Conservation (phyloP, 1,140 invertebrate species). For the Protaetia brevitarsis region DNA sequence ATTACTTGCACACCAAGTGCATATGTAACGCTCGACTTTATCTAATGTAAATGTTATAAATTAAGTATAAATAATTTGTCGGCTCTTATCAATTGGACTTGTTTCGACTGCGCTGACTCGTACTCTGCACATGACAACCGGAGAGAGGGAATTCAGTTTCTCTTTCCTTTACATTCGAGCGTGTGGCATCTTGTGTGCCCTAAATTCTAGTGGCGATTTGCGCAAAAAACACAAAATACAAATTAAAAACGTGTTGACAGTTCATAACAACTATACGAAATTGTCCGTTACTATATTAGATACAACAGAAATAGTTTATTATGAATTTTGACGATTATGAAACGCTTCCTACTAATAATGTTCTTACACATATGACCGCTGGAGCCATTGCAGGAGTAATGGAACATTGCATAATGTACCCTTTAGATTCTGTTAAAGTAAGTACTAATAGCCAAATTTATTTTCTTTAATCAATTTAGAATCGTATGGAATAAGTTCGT, state of each 20-base stretch:
- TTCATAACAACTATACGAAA: slow-evolving; percentile 3
- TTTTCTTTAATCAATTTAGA: background rate
- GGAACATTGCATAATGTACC: slow-evolving; percentile 99
- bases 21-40: background rate
- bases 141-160: slow-evolving; percentile 21
- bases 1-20: background rate
- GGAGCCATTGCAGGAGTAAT: slow-evolving; percentile 95
- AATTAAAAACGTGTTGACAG: slow-evolving; percentile 26
- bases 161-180: slow-evolving; percentile 16
- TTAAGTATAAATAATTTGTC: slow-evolving; percentile 6
- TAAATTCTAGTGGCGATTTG: slow-evolving; percentile 30
- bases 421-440: slow-evolving; percentile 95
- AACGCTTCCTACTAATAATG: slow-evolving; percentile 74
- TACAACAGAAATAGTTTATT: slow-evolving; percentile 35
- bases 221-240: slow-evolving; percentile 24
- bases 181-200: slow-evolving; percentile 26
- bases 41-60: slow-evolving; percentile 19
- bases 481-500: background rate
- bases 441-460: slow-evolving; percentile 34
- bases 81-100: background rate
- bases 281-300: background rate
- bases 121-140: background rate
- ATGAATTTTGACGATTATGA: slow-evolving; percentile 94
- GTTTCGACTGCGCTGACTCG: slow-evolving; percentile 4
- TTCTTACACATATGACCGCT: slow-evolving; percentile 89